Conservation (phyloP, 2,888 invertebrate species). For the Eustalomyia histrio region DNA sequence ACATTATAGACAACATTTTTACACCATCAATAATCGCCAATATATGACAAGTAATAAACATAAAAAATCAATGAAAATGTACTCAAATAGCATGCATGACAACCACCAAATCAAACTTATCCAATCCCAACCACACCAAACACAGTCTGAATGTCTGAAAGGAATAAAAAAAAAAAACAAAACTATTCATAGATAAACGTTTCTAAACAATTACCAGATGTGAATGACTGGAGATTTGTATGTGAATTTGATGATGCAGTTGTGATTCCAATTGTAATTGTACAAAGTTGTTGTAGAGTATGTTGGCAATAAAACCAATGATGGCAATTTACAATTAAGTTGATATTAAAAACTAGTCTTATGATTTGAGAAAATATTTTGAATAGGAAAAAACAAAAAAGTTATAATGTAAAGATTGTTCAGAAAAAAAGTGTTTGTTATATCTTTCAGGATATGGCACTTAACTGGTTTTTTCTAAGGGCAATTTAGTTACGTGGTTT, state of each 20-base stretch:
- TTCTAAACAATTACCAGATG: constrained; percentile 47
- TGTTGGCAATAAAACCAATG: constrained; percentile 55
- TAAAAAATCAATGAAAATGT: constrained; percentile 55
- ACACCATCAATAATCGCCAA: constrained; percentile 51
- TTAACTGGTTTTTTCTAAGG: too few relatives aligned
- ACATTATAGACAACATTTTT: constrained; percentile 60
- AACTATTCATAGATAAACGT: constrained; percentile 5
- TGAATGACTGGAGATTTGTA: constrained; percentile 38
- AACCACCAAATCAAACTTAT: constrained; percentile 11
- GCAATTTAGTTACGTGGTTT: too few relatives aligned
- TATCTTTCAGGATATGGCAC: too few relatives aligned
- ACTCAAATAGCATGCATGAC: constrained; percentile 39
- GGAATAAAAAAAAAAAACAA: not conserved
- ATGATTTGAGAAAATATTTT: constrained; percentile 32
- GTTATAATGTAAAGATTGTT: not conserved
- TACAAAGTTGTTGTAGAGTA: constrained; percentile 8
- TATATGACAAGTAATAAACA: constrained; percentile 59
- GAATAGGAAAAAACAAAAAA: constrained; percentile 25
- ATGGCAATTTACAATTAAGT: constrained; percentile 62
- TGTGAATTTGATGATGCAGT: not conserved
- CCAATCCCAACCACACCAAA: not conserved
- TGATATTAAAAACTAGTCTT: constrained; percentile 51
- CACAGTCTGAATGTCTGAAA: too few relatives aligned
- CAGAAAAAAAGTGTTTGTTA: not conserved
- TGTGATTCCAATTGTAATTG: not conserved